Percentiles rank a stretch among this genome's conserved stretches.
phyloP scores from a whole-genome alignment of 2,113 vertebrate species.

The Xiphorhynchus elegans region DNA sequence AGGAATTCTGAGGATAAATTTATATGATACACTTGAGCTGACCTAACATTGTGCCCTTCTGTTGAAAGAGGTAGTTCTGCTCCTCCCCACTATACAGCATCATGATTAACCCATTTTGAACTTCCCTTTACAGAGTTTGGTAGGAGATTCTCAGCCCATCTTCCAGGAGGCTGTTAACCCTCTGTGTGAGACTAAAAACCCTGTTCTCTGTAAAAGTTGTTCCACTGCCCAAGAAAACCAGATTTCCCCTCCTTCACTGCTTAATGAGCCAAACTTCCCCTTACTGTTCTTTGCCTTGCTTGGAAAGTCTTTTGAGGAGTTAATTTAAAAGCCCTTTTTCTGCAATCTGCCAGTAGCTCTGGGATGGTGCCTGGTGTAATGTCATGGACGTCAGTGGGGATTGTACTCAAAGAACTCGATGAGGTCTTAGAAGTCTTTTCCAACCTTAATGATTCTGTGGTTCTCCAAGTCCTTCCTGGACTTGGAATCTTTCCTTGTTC shows the following conservation, averaged over 20 bases:
- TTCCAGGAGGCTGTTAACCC: background rate
- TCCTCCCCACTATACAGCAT: background rate
- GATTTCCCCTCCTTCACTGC: background rate
- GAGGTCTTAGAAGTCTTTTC: background rate
- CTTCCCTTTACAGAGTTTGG: background rate
- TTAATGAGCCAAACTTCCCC: background rate
- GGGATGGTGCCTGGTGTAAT: background rate
- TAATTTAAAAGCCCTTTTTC: background rate
- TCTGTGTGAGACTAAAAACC: background rate
- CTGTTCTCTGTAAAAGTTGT: background rate
- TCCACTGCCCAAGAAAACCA: background rate
- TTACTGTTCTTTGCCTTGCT: background rate
- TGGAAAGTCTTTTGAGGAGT: background rate
- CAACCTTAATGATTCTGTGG: background rate
- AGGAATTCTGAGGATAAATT: background rate
- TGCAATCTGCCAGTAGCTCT: background rate
- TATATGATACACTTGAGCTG: background rate
- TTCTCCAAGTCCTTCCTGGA: background rate
- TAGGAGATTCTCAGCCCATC: background rate
- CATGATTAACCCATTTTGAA: background rate
- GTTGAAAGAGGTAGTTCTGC: background rate
- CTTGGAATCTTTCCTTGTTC: background rate
- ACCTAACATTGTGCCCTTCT: background rate
- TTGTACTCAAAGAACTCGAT: background rate
- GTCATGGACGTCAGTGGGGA: background rate